These are phyloP conservation scores for Pyrgus malvae DNA, from an alignment of 2,888 invertebrate species.

Conservation along the genomic window DNA sequence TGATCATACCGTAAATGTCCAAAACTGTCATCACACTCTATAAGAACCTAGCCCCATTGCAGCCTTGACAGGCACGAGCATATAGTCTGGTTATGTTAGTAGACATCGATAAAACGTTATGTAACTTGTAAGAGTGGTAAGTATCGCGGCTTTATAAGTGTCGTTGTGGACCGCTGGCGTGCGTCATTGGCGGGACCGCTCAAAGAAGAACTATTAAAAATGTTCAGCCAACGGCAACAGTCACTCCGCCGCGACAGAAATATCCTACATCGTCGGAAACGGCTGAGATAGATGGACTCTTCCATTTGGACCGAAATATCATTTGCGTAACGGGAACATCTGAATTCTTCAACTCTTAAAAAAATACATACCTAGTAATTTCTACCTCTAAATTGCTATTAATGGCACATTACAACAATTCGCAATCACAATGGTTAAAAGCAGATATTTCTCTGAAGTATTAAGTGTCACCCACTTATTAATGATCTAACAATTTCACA, in stretches of 20 bases:
- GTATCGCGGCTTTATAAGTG: conserved; percentile 51
- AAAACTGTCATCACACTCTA: conserved; percentile 63
- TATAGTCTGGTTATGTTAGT: conserved; percentile 74
- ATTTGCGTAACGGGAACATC: conserved; percentile 14
- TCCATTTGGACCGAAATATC: conserved; percentile 19
- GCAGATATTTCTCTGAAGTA: conserved; percentile 23
- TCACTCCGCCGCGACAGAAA: conserved; percentile 63
- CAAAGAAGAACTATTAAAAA: conserved; percentile 54
- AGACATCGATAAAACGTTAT: conserved; percentile 75
- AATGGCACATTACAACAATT: conserved; percentile 30
- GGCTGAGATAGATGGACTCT: conserved; percentile 34
- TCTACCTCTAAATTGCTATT: conserved; percentile 24
- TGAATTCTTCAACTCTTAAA: not conserved
- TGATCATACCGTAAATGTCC: conserved; percentile 47
- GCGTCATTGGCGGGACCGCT: conserved; percentile 66
- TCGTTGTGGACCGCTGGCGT: conserved; percentile 65
- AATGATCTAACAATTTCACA: conserved; percentile 28
- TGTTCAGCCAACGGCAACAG: conserved; percentile 49
- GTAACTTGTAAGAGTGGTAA: conserved; percentile 37
- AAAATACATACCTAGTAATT: conserved; percentile 3
- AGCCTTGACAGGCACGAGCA: conserved; percentile 68
- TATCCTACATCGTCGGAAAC: conserved; percentile 51
- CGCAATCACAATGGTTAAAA: conserved; percentile 27
- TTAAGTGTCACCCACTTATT: conserved; percentile 26
- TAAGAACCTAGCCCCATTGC: conserved; percentile 71